Base-by-base conservation (phyloP, 2,113 vertebrate genomes). In the Leuciscus idus region DNA sequence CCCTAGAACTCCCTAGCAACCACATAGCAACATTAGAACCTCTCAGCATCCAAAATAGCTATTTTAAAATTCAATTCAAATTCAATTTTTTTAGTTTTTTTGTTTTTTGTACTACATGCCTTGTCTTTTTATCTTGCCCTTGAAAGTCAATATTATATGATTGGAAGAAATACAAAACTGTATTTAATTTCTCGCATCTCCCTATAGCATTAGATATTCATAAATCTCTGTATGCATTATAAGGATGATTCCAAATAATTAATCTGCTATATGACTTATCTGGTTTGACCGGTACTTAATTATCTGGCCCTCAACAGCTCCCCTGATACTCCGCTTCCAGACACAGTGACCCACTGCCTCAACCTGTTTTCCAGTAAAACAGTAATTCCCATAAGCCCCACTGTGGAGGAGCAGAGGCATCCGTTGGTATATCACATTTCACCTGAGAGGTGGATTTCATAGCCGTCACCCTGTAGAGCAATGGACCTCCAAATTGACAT, bases 231-330 rank as follows among this genome's bases (percentile, higher is more conserved):
- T 68, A 88, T 92, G 90, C 88, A 92, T 88, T 80, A 30, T 73
- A 81, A 81, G 86, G 84, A 89, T 91, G 90, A 92, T 87, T 87
- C 89, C 93, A 92, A 95, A 94, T 94, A 93, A 94, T 94, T 93
- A 28, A 95, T 94, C 80, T 84, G 86, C 59, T 89, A 89, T 94
- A 90, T 91, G 90, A 92, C 89, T 91, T 89, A 92, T 93, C 92
- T 90, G 89, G 86, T 93, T 91, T 91, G 91, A 88, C 90, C 59
- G 75, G 81, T 84, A 93, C 91, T 94, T 95, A 92, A 93, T 95
- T 91, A 94, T 92, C 84, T 89, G 87, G 64, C 89, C 83, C 89
- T 85, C 93, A 89, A 95, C 91, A 76, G 90, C 92, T 93, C 94
- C 94, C 94, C 50, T 89, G 94, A 89, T 84, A 88, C 90, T 70